Evolutionary conservation across 35 echinoderm and acorn worm species (phyloP), one percentile per base, ranked within the genome.

Genomic region (Chiridota heheva): DNA sequence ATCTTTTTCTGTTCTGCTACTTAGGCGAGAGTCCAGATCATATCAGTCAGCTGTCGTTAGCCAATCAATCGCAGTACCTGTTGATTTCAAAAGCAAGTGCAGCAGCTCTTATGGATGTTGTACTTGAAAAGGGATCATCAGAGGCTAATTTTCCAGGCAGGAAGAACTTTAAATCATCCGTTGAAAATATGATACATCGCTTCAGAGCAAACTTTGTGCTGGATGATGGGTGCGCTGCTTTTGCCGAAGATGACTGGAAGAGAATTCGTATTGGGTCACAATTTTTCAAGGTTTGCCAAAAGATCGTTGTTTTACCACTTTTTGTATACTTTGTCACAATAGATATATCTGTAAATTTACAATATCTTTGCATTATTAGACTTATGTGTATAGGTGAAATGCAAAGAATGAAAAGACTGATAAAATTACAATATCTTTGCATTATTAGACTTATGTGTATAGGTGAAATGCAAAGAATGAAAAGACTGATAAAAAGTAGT

Each of bases 171-270:
- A 7, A 41, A 20, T 0, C 27, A 0, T 44, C 60, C 7, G 4
- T 92, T 27, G 76, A 86, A 15, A 73, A 80, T 73, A 26, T 92
- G 76, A 86, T 89, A 28, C 73, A 63, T 36, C 70, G 95, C 31
- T 98, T 98, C 44, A 86, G 95, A 28, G 89, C 81, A 7, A 98
- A 98, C 68, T 78, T 98, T 44, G 85, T 98, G 49, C 73, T 98
- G 2, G 85, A 82, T 10, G 85, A 86, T 18, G 27, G 17, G 10
- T 56, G 62, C 3, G 57, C 67, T 13, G 71, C 89, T 22, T 98
- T 84, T 48, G 83, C 91, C 7, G 95, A 98, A 45, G 95, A 98
- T 38, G 58, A 62, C 18, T 98, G 95, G 95, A 84, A 77, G 58
- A 85, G 81, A 70, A 60, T 98, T 33, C 65, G n/a, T 32, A 91